Base-by-base conservation (phyloP, 2,888 invertebrate species). In the Hirtodrosophila cameraria region DNA sequence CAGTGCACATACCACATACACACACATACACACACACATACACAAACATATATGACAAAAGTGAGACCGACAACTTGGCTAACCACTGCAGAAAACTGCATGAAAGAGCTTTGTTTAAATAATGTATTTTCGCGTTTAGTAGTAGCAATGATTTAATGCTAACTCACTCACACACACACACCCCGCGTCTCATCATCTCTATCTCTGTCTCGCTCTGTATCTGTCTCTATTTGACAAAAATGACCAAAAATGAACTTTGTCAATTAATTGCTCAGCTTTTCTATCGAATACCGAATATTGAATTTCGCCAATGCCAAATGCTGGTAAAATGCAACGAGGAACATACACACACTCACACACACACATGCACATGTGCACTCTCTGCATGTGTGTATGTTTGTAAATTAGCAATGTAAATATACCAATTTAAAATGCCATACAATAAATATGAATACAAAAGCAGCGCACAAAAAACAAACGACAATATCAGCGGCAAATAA, bases 341-440 rank as follows among this genome's bases (percentile, higher is more conserved):
- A n/a, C n/a, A n/a, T n/a, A n/a, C n/a, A n/a, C n/a, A n/a, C n/a
- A n/a, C n/a, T n/a, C 20, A 28, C 8, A 16, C 39, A 48, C 25
- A 52, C 23, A 38, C 30, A 57, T 20, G 7, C 27, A 13, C 7
- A 23, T 28, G 25, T 18, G 33, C 46, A 33, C 16, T 35, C 13
- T n/a, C 18, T 50, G 45, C 58, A 35, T 45, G 23, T 64, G 31
- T 20, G 36, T 66, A 53, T 75, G 69, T 76, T 50, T 72, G 72
- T 72, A 76, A 82, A 82, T 82, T 82, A 82, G 81, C 86, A 82
- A 82, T 82, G 81, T 82, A 82, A 82, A 82, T 82, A 82, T 85
- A 70, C 77, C 86, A 83, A 82, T 82, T 82, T 82, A 85, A 82
- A 82, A 80, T 85, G 83, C 80, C 75, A 63, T 70, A 85, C 86